A percentile compares a stretch with the other conserved stretches of the same genome.
Conservation (phyloP, 2,113 vertebrate species). For the Cynoglossus semilaevis region DNA sequence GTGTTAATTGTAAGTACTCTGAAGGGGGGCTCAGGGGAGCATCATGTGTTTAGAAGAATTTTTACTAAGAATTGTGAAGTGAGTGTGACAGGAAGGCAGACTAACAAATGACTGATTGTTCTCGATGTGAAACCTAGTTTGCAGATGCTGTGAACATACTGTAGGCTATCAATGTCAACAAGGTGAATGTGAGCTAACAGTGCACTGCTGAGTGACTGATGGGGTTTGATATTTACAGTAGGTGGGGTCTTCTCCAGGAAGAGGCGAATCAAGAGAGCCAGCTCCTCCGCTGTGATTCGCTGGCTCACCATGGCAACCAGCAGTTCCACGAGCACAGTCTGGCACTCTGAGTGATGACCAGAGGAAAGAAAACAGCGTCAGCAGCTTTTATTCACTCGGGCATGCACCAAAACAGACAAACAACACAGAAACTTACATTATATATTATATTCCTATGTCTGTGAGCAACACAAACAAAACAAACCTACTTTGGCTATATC, state of each 20-base stretch:
- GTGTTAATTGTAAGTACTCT: conserved; percentile 42
- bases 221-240: conserved; percentile 79
- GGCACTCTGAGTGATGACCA: conserved; percentile 81
- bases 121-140: neutral
- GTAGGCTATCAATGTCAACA: conserved; percentile 30
- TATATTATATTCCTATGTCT: neutral
- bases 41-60: conserved; percentile 28
- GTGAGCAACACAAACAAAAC: neutral
- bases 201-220: conserved; percentile 24
- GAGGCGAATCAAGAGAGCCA: conserved; percentile 86
- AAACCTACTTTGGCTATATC: neutral
- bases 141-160: conserved; percentile 5
- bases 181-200: conserved; percentile 17
- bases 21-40: conserved; percentile 2
- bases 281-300: conserved; percentile 87
- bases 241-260: conserved; percentile 93
- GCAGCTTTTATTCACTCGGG: conserved; percentile 26
- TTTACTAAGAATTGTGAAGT: conserved; percentile 15
- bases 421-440: conserved; percentile 17
- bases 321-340: conserved; percentile 86
- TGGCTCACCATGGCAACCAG: conserved; percentile 91
- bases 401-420: conserved; percentile 18
- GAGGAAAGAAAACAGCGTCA: conserved; percentile 32
- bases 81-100: conserved; percentile 7
- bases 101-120: conserved; percentile 14